A percentile compares a stretch with the other conserved stretches of the same genome.
Evolutionary conservation across 1,140 invertebrate species (phyloP).

Genomic region (Oscheius sp.): DNA sequence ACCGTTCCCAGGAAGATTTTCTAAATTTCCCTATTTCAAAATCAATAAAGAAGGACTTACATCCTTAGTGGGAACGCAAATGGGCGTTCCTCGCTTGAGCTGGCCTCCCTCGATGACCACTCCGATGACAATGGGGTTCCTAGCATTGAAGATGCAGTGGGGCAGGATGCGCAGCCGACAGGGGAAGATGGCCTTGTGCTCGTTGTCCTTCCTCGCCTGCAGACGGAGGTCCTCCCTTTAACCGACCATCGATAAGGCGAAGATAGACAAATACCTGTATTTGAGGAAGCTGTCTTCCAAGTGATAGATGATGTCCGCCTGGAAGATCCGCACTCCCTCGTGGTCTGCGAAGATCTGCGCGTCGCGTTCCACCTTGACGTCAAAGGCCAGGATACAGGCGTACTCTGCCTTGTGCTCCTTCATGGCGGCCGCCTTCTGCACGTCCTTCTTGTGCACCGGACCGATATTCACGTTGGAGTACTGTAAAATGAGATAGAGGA

Average conservation of each 20-base stretch:
- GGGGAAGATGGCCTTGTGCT: slow-evolving; percentile 94
- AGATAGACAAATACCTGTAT: slow-evolving; percentile 65
- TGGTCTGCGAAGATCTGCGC: slow-evolving; percentile 94
- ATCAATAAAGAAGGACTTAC: slow-evolving; percentile 66
- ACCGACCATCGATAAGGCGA: not conserved
- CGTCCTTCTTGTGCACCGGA: slow-evolving; percentile 97
- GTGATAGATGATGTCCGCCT: slow-evolving; percentile 99
- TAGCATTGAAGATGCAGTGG: slow-evolving; percentile 91
- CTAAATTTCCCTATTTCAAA: not conserved
- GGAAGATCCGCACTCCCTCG: slow-evolving; percentile 91
- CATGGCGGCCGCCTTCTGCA: slow-evolving; percentile 99
- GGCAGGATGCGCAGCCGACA: slow-evolving; percentile 84
- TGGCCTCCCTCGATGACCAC: slow-evolving; percentile 93
- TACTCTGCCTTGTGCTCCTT: slow-evolving; percentile 94
- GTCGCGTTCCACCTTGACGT: slow-evolving; percentile 95
- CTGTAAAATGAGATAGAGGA: slow-evolving; percentile 68
- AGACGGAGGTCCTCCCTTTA: slow-evolving; percentile 82
- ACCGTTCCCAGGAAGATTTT: slow-evolving; percentile 75
- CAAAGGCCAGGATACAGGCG: slow-evolving; percentile 96
- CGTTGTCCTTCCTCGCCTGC: slow-evolving; percentile 88
- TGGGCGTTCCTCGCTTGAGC: slow-evolving; percentile 88
- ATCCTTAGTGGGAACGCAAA: slow-evolving; percentile 93
- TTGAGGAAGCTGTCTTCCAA: slow-evolving; percentile 94
- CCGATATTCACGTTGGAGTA: slow-evolving; percentile 98
- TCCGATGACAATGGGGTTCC: slow-evolving; percentile 94